Evolutionary conservation across 2,888 invertebrate genomes (phyloP).

Genomic region (Melipona bicolor): DNA sequence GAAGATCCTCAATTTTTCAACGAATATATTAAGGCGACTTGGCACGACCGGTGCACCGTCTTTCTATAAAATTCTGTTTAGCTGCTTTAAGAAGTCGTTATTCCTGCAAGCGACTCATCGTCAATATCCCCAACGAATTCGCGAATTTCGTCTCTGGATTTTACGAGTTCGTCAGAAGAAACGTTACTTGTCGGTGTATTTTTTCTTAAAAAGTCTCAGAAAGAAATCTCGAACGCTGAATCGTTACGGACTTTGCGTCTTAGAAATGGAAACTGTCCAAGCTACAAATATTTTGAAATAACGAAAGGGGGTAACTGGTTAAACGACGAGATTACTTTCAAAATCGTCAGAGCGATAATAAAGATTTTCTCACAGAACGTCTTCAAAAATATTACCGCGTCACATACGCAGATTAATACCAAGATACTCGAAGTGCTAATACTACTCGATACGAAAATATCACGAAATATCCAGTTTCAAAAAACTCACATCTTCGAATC

Average conservation of each 20-base stretch:
- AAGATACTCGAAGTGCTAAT: too few relatives aligned
- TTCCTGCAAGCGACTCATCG: slow-evolving; percentile 4
- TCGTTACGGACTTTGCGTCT: background rate
- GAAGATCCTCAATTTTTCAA: slow-evolving; percentile 20
- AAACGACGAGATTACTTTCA: background rate
- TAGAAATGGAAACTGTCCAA: background rate
- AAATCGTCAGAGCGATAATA: too few relatives aligned
- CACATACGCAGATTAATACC: too few relatives aligned
- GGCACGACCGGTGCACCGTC: background rate
- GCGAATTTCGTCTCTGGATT: background rate
- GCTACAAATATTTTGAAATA: background rate
- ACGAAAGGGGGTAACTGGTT: background rate
- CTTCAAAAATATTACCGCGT: too few relatives aligned
- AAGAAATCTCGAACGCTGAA: background rate
- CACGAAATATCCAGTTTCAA: too few relatives aligned
- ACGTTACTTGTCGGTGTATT: too few relatives aligned
- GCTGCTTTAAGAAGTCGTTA: slow-evolving; percentile 19
- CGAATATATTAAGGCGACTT: slow-evolving; percentile 23
- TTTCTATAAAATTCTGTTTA: slow-evolving; percentile 15
- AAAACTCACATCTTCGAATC: too few relatives aligned
- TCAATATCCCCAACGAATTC: background rate
- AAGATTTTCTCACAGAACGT: too few relatives aligned
- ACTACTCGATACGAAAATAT: too few relatives aligned
- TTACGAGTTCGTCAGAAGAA: too few relatives aligned
- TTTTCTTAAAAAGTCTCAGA: background rate